A percentile compares a stretch with the other conserved stretches of the same genome.
phyloP scores from a whole-genome alignment of 1,140 invertebrate species.

The Leptoteleia sp. region DNA sequence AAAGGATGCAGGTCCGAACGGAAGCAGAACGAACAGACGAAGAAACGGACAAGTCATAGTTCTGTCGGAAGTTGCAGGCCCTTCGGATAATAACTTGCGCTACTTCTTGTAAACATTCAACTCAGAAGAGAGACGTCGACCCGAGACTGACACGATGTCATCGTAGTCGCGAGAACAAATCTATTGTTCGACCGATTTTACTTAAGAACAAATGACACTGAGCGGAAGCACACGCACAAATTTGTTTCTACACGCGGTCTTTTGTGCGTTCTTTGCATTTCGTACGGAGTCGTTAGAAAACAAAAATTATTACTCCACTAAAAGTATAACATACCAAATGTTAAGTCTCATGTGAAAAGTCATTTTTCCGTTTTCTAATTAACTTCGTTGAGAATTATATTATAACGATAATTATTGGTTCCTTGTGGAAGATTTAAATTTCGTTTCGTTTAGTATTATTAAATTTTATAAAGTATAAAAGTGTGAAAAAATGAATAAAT shows the following conservation, averaged over 20 bases:
- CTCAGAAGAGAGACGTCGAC: conserved; percentile 5
- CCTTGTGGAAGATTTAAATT: not conserved
- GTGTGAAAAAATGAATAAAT: too few relatives aligned
- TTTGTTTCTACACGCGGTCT: conserved; percentile 4
- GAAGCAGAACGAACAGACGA: conserved; percentile 33
- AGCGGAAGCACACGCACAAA: conserved; percentile 6
- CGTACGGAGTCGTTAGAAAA: not conserved
- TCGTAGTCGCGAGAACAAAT: conserved; percentile 21
- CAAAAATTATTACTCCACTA: conserved; percentile 24
- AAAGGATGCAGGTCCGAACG: conserved; percentile 38
- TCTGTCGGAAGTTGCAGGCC: conserved; percentile 28
- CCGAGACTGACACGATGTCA: conserved; percentile 12
- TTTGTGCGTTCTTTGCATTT: conserved; percentile 13
- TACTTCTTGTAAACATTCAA: conserved; percentile 7
- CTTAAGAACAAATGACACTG: not conserved
- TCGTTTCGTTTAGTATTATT: too few relatives aligned
- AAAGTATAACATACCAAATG: conserved; percentile 23
- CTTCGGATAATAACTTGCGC: conserved; percentile 6
- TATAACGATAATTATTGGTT: not conserved
- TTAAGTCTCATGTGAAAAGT: conserved; percentile 13
- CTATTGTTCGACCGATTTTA: conserved; percentile 13
- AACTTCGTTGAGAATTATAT: not conserved
- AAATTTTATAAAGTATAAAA: too few relatives aligned
- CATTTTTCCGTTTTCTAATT: conserved; percentile 3
- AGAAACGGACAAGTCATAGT: conserved; percentile 72